Evolutionary conservation across 2,113 vertebrate genomes (phyloP).

Genomic region (Sebastes fasciatus): DNA sequence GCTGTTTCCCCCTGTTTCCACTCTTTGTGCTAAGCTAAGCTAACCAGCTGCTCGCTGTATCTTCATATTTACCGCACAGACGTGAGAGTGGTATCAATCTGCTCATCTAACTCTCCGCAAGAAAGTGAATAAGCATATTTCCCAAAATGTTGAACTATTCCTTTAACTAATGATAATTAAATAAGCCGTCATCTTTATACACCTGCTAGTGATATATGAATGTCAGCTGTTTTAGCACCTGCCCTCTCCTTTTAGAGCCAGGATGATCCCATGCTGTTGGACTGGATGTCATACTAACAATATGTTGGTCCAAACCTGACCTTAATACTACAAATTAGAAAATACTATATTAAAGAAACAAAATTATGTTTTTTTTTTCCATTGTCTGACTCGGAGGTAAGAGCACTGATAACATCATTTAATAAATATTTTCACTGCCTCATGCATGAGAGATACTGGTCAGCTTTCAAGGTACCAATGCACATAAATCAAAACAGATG

Average conservation of each 20-base stretch:
- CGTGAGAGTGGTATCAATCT: not conserved
- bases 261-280: not conserved
- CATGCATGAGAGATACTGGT: not conserved
- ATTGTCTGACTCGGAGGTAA: not conserved
- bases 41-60: not conserved
- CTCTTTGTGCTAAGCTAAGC: constrained; percentile 12
- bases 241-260: not conserved
- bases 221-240: constrained; percentile 1
- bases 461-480: constrained; percentile 7
- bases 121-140: not conserved
- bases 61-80: not conserved
- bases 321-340: not conserved
- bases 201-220: not conserved
- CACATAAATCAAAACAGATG: constrained; percentile 28
- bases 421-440: not conserved
- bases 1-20: not conserved
- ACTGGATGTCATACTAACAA: not conserved
- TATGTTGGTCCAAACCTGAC: not conserved
- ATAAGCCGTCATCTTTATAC: not conserved
- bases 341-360: not conserved
- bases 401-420: not conserved
- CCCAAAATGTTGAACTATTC: not conserved
- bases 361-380: not conserved
- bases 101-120: not conserved
- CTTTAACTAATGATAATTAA: not conserved